phyloP scores from a whole-genome alignment of 2,113 vertebrate genomes.

The Mustela nigripes region DNA sequence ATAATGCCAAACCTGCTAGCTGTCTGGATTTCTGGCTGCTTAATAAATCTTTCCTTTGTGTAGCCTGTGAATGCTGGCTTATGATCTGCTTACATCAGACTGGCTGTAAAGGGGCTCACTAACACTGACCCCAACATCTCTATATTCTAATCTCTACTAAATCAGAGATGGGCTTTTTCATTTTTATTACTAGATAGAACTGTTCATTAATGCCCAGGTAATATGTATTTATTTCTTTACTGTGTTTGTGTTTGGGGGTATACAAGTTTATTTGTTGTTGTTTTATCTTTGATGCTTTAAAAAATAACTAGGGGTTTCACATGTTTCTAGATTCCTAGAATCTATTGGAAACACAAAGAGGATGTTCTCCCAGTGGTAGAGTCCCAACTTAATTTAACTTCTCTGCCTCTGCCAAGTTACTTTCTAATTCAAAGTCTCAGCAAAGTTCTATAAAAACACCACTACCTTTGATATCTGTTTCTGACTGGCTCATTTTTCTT shows the following conservation, averaged over 20 bases:
- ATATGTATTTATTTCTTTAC: neutral
- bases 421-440: conserved; percentile 1
- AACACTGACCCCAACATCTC: conserved; percentile 66
- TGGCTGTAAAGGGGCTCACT: conserved; percentile 61
- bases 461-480: neutral
- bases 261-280: neutral
- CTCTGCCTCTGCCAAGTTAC: neutral
- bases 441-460: neutral
- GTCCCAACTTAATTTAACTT: neutral
- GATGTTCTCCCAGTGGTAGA: neutral
- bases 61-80: conserved; percentile 76
- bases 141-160: conserved; percentile 36
- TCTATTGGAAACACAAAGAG: conserved; percentile 13
- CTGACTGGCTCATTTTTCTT: neutral
- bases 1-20: conserved; percentile 85
- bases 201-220: neutral
- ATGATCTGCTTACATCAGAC: conserved; percentile 70
- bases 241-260: neutral
- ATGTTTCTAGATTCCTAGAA: conserved; percentile 33
- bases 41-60: conserved; percentile 81
- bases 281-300: neutral
- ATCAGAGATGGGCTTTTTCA: neutral
- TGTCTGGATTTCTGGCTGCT: conserved; percentile 85
- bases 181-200: neutral
- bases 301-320: neutral